A percentile compares a stretch with the other conserved stretches of the same genome.
Conservation (phyloP, 2,113 vertebrate species). For the Poecile atricapillus region DNA sequence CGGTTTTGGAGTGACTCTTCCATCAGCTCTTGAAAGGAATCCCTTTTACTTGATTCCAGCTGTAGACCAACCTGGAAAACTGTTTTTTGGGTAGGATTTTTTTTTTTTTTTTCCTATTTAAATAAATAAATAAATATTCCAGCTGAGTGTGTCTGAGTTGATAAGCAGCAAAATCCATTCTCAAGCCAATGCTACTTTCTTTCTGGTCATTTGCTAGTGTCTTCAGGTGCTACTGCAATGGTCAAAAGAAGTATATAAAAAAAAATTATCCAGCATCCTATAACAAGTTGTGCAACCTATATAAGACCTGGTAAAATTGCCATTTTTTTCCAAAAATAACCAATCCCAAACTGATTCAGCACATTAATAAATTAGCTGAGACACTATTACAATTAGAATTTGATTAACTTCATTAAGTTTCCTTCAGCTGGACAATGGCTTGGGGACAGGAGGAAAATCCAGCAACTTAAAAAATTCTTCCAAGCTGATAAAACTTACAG, state of each 20-base stretch:
- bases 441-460: background rate
- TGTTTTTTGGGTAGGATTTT: fast-evolving
- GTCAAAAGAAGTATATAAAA: background rate
- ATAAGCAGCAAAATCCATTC: background rate
- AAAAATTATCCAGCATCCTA: background rate
- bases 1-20: background rate
- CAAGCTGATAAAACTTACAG: background rate
- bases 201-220: background rate
- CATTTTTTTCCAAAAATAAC: background rate
- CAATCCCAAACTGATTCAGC: background rate
- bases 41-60: background rate
- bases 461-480: background rate
- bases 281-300: background rate
- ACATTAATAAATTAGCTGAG: background rate
- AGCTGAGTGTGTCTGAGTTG: background rate
- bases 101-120: background rate
- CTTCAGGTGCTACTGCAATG: background rate
- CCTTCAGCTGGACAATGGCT: background rate
- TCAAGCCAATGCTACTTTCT: background rate
- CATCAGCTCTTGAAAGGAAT: background rate
- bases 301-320: background rate
- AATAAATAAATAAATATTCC: background rate
- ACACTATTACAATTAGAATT: background rate
- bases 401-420: background rate
- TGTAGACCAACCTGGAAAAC: background rate